A percentile compares a stretch with the other conserved stretches of the same genome.
Evolutionary conservation across 2,888 invertebrate species (phyloP).

Genomic region (Drosophila nigricruria): DNA sequence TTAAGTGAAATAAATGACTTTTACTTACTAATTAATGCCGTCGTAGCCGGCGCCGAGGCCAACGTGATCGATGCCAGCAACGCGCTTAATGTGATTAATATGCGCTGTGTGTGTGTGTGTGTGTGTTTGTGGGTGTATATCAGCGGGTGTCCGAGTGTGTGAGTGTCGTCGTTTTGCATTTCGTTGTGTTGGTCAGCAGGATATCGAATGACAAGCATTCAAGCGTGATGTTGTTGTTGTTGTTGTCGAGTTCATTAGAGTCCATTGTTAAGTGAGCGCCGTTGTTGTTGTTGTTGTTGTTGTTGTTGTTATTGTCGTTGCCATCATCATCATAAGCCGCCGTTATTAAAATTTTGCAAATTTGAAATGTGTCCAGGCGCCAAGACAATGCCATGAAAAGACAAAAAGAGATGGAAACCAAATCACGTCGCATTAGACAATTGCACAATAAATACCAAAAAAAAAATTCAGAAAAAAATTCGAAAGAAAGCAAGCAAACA

Average conservation of each 20-base stretch:
- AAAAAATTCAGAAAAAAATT: background rate
- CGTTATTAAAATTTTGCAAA: conserved; percentile 76
- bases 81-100: conserved; percentile 94
- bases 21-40: conserved; percentile 95
- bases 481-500: background rate
- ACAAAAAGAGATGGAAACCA: conserved; percentile 36
- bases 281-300: conserved; percentile 41
- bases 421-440: conserved; percentile 53
- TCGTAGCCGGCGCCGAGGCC: conserved; percentile 96
- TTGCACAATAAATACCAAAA: conserved; percentile 31
- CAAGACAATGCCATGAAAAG: conserved; percentile 52
- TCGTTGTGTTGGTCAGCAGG: conserved; percentile 57
- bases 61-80: conserved; percentile 94
- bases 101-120: conserved; percentile 88
- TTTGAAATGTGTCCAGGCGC: conserved; percentile 67
- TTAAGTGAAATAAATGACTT: conserved; percentile 82
- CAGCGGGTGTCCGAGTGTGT: conserved; percentile 13
- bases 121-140: conserved; percentile 12
- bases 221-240: conserved; percentile 26
- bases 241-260: conserved; percentile 62
- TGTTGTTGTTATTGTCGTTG: conserved; percentile 35
- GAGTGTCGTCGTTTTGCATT: conserved; percentile 32
- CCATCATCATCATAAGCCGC: conserved; percentile 63
- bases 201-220: conserved; percentile 56
- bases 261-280: conserved; percentile 55